These are phyloP conservation scores for Reinhardtius hippoglossoides DNA, from an alignment of 2,113 vertebrate genomes.

Conservation along the genomic window DNA sequence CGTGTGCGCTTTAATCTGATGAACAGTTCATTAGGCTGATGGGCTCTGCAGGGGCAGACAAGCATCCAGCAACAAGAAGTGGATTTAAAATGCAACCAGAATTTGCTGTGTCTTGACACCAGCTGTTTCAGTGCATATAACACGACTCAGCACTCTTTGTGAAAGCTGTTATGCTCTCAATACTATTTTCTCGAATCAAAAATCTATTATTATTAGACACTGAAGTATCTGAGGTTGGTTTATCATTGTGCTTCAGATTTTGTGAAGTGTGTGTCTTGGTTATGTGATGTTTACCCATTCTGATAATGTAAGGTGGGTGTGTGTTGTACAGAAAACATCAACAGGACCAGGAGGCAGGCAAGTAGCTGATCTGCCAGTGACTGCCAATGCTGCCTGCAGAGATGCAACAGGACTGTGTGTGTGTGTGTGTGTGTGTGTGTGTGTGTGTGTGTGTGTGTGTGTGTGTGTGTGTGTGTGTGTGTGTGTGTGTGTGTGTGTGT, in stretches of 20 bases:
- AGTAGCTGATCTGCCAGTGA: no score
- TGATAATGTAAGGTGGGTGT: conserved; percentile 22
- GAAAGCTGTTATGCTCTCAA: background rate
- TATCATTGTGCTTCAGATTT: background rate
- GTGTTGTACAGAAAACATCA: conserved; percentile 44
- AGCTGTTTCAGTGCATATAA: conserved; percentile 24
- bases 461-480: no score
- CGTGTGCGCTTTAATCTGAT: conserved; percentile 68
- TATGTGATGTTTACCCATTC: conserved; percentile 4
- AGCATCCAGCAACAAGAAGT: conserved; percentile 44
- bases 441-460: no score
- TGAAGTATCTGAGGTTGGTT: background rate
- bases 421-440: no score
- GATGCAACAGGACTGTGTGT: no score
- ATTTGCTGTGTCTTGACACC: conserved; percentile 21
- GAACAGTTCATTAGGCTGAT: conserved; percentile 77
- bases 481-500: background rate
- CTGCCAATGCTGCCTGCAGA: no score
- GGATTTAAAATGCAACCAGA: conserved; percentile 46
- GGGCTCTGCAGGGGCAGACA: conserved; percentile 49
- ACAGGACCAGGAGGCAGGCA: conserved; percentile 42
- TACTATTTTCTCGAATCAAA: background rate
- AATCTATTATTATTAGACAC: conserved; percentile 1
- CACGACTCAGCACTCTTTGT: conserved; percentile 24
- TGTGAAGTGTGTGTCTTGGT: background rate